These are phyloP conservation scores for Halocynthia roretzi DNA, from an alignment of 23 tunicate species.

Conservation along the genomic window DNA sequence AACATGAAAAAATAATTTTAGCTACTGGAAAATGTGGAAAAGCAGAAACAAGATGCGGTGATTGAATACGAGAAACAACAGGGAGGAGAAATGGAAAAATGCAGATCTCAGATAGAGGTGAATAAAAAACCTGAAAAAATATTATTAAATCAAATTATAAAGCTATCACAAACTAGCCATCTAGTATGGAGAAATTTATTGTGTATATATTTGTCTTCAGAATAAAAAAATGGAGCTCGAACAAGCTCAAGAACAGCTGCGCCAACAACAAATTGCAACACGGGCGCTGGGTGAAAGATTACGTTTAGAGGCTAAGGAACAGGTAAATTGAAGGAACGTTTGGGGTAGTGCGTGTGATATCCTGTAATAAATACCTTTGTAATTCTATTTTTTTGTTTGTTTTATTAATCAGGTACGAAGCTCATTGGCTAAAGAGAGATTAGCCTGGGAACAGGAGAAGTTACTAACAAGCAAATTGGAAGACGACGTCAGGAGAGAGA, in stretches of 20 bases:
- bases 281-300: conserved; percentile 14
- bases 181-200: not conserved
- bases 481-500: conserved; percentile 3
- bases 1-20: not conserved
- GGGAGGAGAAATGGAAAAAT: conserved; percentile 9
- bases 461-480: not conserved
- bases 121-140: not conserved
- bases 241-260: not conserved
- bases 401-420: conserved; percentile 11
- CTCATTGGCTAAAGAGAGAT: conserved; percentile 12
- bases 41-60: conserved; percentile 12
- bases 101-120: conserved; percentile 17
- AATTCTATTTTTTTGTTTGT: not conserved
- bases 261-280: conserved; percentile 15
- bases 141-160: not conserved
- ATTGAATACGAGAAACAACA: conserved; percentile 9
- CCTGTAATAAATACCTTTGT: not conserved
- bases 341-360: too few species aligned
- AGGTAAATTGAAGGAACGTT: conserved; percentile 2
- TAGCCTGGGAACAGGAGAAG: conserved; percentile 18
- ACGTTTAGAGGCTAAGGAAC: conserved; percentile 17
- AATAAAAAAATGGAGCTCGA: conserved; percentile 20
- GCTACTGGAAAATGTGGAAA: conserved; percentile 8
- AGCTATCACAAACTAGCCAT: not conserved
- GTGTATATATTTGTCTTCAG: not conserved